Conservation (phyloP, 1,140 invertebrate species). For the Bombus terrestris region DNA sequence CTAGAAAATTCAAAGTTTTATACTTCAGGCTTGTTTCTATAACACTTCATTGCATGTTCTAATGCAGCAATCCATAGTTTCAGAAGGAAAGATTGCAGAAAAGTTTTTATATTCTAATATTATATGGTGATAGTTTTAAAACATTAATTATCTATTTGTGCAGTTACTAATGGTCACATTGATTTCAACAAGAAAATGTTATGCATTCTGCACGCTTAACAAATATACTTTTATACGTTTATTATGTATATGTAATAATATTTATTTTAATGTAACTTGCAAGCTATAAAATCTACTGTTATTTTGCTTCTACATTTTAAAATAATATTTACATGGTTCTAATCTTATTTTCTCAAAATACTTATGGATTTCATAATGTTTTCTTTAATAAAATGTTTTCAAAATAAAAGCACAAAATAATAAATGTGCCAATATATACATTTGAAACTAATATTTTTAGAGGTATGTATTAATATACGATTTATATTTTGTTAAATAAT, state of each 20-base stretch:
- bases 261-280: not conserved
- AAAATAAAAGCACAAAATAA: conserved; percentile 20
- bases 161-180: conserved; percentile 16
- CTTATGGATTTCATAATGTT: not conserved
- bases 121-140: conserved; percentile 46
- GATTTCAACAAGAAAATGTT: conserved; percentile 16
- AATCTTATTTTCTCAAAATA: not conserved
- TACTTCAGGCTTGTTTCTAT: not conserved
- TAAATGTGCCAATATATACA: conserved; percentile 48
- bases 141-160: conserved; percentile 9
- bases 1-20: not conserved
- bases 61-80: not conserved
- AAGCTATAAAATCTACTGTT: not conserved
- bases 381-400: not conserved
- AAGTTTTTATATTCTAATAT: conserved; percentile 19
- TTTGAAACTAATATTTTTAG: conserved; percentile 17
- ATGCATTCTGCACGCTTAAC: not conserved
- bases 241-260: not conserved
- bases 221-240: conserved; percentile 11
- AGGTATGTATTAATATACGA: conserved; percentile 8
- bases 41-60: not conserved
- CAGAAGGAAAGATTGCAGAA: not conserved
- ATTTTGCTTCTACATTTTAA: not conserved
- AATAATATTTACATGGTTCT: conserved; percentile 26
- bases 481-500: conserved; percentile 10